Evolutionary conservation across 1,140 invertebrate genomes (phyloP), one percentile per base, ranked within the genome.

Genomic region (Mycetomoellerius zeteki): DNA sequence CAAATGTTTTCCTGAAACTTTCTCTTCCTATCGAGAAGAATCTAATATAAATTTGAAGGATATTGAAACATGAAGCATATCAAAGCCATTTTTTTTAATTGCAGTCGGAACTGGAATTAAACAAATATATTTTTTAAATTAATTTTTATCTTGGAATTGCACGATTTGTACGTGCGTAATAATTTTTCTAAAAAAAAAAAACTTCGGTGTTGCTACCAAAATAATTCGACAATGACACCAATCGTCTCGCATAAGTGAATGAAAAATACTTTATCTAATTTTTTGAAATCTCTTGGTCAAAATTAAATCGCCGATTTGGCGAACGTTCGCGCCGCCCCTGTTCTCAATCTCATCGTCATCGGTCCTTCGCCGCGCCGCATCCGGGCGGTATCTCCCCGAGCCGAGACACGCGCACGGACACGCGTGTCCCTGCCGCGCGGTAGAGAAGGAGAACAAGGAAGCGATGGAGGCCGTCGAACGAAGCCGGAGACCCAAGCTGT

Each of bases 361-460:
- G 73, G 69, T 81, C 54, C 27, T 86, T 69, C 50, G 73, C 37
- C 52, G 76, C 47, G 60, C n/a, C 30, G 64, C 77, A 71, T 71
- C 37, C 67, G 80, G 37, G 24, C 69, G 56, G 33, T 75, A 84
- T 84, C 80, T 73, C 47, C n/a, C 24, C 64, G 58, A 33, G 84
- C 73, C 33, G 43, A 54, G 43, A 58, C 60, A 73, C 78, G 47
- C 43, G 76, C 58, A 86, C 43, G 65, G 43, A 65, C 54, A 54
- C 86, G 88, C 87, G 86, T 81, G 72, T 86, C 65, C 64, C 65
- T 65, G 89, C 52, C 73, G 82, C 60, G 65, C 24, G 76, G 56
- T 21, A 86, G 62, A 65, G 65, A 82, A 88, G 75, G 88, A 81
- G 50, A 69, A 86, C 47, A 69, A 86, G 85, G 85, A 86, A 84